Conservation (phyloP, 2,797 vertebrate species). For the Amblyraja radiata region DNA sequence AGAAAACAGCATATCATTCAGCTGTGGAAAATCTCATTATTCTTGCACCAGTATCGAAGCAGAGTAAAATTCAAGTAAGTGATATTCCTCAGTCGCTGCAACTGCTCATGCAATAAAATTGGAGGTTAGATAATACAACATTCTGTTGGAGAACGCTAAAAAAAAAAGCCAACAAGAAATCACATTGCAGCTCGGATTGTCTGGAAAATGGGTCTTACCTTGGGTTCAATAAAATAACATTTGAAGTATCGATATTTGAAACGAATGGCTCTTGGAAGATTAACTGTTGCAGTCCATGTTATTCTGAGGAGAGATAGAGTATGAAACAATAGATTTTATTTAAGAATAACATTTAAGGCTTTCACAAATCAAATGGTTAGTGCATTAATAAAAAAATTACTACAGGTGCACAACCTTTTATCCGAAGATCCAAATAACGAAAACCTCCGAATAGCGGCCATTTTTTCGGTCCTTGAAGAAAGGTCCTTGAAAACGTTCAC, state of each 20-base stretch:
- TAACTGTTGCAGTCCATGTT: conserved; percentile 67
- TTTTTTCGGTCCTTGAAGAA: too few species aligned
- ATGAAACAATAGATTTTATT: neutral
- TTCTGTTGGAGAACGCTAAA: neutral
- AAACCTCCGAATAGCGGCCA: too few species aligned
- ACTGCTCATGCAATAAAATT: neutral
- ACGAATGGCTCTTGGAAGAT: conserved; percentile 61
- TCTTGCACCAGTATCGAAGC: neutral
- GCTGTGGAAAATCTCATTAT: neutral
- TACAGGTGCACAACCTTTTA: too few species aligned
- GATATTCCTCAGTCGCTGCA: neutral
- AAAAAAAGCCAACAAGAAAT: too few species aligned
- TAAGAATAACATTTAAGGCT: neutral
- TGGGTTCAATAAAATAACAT: conserved; percentile 80
- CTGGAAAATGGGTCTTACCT: conserved; percentile 63
- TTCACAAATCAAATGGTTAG: neutral
- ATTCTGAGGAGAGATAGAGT: conserved; percentile 51
- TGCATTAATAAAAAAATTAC: too few species aligned
- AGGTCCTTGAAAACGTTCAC: too few species aligned
- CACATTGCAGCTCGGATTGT: neutral
- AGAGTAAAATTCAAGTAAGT: neutral
- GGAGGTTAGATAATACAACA: neutral
- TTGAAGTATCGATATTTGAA: conserved; percentile 83
- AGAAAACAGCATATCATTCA: neutral
- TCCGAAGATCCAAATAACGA: too few species aligned